phyloP scores from a whole-genome alignment of 2,113 vertebrate species.

The Mesoclemmys tuberculata region DNA sequence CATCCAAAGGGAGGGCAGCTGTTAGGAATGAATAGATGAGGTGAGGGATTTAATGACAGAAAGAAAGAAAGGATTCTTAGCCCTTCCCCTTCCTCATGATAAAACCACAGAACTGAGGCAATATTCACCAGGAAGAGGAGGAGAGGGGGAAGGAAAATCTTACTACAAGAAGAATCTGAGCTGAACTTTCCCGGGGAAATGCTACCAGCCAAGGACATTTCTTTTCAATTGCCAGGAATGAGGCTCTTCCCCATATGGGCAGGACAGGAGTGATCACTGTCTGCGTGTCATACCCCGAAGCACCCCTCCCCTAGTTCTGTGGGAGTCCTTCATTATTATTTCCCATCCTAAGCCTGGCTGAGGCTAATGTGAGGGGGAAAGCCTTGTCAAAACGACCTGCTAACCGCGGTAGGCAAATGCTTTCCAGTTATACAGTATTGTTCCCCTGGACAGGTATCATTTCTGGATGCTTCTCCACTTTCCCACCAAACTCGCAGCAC shows the following conservation, averaged over 20 bases:
- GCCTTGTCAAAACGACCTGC: not conserved
- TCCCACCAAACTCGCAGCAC: not conserved
- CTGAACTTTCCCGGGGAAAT: not conserved
- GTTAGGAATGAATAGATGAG: not conserved
- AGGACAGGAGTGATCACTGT: not conserved
- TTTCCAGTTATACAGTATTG: fast-evolving
- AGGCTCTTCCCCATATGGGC: not conserved
- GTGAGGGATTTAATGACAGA: not conserved
- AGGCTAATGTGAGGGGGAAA: fast-evolving
- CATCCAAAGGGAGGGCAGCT: not conserved
- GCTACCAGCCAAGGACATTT: not conserved
- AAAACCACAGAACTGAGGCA: not conserved
- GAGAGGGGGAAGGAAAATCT: not conserved
- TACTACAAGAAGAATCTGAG: not conserved
- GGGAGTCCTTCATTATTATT: not conserved
- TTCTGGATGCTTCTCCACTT: not conserved
- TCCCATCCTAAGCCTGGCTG: not conserved
- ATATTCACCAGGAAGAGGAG: not conserved
- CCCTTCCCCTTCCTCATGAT: not conserved
- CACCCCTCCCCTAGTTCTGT: not conserved
- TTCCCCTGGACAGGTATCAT: fast-evolving
- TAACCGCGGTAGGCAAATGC: not conserved
- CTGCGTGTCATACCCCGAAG: not conserved
- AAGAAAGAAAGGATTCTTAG: not conserved
- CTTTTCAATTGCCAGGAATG: not conserved